phyloP scores from a whole-genome alignment of 2,888 invertebrate species.

The Sialis lutaria region DNA sequence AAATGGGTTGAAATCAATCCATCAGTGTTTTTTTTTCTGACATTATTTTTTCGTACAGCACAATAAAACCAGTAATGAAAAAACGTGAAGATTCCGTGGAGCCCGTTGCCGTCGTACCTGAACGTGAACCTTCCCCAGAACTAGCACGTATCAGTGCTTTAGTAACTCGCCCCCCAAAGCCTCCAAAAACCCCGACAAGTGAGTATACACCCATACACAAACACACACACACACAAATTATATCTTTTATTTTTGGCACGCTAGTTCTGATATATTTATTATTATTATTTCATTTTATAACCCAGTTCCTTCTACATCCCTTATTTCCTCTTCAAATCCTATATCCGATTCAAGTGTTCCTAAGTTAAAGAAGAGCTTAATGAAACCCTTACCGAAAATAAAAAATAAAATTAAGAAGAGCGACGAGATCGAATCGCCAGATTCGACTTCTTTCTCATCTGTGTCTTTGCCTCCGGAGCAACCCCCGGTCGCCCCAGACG shows the following conservation, averaged over 20 bases:
- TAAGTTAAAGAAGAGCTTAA: constrained; percentile 21
- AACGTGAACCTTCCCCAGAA: constrained; percentile 59
- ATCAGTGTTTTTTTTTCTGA: too few species aligned
- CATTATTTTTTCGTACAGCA: too few species aligned
- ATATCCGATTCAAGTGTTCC: constrained; percentile 4
- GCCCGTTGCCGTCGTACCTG: constrained; percentile 21
- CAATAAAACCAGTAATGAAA: constrained; percentile 52
- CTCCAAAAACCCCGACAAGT: constrained; percentile 24
- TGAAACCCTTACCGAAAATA: constrained; percentile 22
- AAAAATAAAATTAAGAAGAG: constrained; percentile 19
- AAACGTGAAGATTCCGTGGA: constrained; percentile 31
- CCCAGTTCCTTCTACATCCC: not conserved
- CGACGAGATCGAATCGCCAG: not conserved
- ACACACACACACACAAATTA: not conserved
- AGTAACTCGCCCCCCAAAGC: constrained; percentile 64
- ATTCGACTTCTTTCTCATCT: not conserved
- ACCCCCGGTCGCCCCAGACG: constrained; percentile 5
- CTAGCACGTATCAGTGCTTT: constrained; percentile 69
- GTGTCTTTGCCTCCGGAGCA: not conserved
- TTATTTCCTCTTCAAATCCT: not conserved
- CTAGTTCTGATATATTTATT: not conserved
- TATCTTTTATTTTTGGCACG: not conserved
- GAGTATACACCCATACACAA: not conserved
- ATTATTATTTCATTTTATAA: not conserved
- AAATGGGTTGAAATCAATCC: too few species aligned